Evolutionary conservation across 2,113 vertebrate genomes (phyloP).

Genomic region (Pholis gunnellus): DNA sequence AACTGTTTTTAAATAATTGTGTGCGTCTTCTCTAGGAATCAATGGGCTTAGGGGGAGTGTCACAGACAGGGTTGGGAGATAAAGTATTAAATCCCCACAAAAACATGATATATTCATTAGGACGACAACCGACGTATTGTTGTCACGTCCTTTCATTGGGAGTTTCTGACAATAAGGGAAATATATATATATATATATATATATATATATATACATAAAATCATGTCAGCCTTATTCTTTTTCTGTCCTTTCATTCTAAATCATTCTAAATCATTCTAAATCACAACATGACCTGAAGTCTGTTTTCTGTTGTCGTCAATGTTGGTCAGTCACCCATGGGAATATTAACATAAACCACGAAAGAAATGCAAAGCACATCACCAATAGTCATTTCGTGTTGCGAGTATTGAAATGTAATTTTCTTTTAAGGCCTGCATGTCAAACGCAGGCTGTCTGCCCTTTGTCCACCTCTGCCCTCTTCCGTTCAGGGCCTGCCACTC

Average conservation of each 20-base stretch:
- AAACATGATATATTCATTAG: background rate
- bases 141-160: background rate
- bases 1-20: background rate
- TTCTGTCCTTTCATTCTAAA: background rate
- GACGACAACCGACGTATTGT: background rate
- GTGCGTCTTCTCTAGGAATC: background rate
- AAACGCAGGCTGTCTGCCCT: constrained; percentile 26
- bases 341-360: background rate
- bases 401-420: constrained; percentile 10
- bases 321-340: background rate
- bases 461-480: constrained; percentile 31
- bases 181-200: background rate
- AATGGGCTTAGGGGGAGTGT: background rate
- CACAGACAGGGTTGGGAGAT: background rate
- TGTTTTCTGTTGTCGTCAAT: background rate
- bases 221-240: background rate
- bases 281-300: background rate
- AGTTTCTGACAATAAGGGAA: background rate
- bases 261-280: background rate
- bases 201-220: background rate
- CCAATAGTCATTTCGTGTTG: background rate
- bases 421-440: constrained; percentile 26
- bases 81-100: background rate
- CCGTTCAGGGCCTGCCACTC: constrained; percentile 32
- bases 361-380: constrained; percentile 49